phyloP scores from a whole-genome alignment of 2,888 invertebrate genomes.

The Drosophila lutescens region DNA sequence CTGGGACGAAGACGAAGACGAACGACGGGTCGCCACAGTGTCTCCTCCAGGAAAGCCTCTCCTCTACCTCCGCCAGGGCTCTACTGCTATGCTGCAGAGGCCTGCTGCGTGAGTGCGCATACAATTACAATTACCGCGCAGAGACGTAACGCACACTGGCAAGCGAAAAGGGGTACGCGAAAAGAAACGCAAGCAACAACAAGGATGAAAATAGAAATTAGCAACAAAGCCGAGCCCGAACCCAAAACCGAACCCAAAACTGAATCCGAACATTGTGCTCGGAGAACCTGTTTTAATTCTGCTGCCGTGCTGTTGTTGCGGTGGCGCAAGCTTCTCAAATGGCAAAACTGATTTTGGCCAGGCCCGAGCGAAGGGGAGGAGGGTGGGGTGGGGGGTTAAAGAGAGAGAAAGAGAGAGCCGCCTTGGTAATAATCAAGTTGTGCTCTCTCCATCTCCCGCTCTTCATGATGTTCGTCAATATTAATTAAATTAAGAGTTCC shows the following conservation, averaged over 20 bases:
- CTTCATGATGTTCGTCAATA: conserved; percentile 22
- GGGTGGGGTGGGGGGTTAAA: neutral
- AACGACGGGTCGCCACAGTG: conserved; percentile 47
- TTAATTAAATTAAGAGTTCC: conserved; percentile 45
- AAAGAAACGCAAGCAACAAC: conserved; percentile 15
- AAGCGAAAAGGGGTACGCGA: conserved; percentile 43
- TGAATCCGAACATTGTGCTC: conserved; percentile 1
- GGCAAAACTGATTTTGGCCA: conserved; percentile 16
- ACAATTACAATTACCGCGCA: conserved; percentile 41
- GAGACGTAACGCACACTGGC: conserved; percentile 13
- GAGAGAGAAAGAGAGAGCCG: conserved; percentile 1
- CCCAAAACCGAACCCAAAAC: conserved; percentile 3
- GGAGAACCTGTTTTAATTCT: conserved; percentile 41
- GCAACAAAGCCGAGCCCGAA: conserved; percentile 15
- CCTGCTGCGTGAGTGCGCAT: conserved; percentile 28
- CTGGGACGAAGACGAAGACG: conserved; percentile 15
- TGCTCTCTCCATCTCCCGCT: conserved; percentile 19
- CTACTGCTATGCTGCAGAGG: conserved; percentile 13
- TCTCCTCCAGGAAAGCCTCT: conserved; percentile 44
- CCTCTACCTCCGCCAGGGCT: neutral
- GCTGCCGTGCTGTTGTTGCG: conserved; percentile 8
- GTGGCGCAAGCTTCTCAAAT: conserved; percentile 25
- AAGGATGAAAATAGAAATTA: conserved; percentile 40
- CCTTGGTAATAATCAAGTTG: conserved; percentile 12
- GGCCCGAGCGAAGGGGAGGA: neutral